Evolutionary conservation across 2,888 invertebrate genomes (phyloP).

Genomic region (Phoronis australis): DNA sequence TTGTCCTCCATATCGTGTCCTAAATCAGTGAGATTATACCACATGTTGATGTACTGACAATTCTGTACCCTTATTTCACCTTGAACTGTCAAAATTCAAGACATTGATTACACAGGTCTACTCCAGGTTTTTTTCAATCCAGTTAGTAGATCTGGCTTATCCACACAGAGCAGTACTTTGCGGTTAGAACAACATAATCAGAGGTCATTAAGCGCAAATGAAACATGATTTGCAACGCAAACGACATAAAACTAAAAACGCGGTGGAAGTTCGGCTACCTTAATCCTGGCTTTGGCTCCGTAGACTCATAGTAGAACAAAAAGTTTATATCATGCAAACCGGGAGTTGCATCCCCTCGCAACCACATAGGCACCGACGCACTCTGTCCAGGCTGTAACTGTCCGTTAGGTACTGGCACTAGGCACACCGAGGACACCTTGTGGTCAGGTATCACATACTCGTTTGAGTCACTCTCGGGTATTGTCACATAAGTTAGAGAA

Average conservation of each 20-base stretch:
- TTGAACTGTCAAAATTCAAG: too few relatives aligned
- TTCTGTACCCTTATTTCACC: too few relatives aligned
- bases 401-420: conserved; percentile 13
- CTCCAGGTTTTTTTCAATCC: too few relatives aligned
- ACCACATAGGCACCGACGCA: conserved; percentile 61
- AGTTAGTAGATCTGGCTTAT: too few relatives aligned
- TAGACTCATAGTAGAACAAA: conserved; percentile 69
- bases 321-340: conserved; percentile 64
- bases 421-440: conserved; percentile 24
- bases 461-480: conserved; percentile 9
- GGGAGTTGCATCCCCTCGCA: conserved; percentile 65
- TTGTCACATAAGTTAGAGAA: conserved; percentile 6
- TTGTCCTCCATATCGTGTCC: too few relatives aligned
- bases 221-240: too few relatives aligned
- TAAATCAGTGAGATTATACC: too few relatives aligned
- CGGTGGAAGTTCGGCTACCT: too few relatives aligned
- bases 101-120: too few relatives aligned
- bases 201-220: not conserved
- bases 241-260: too few relatives aligned
- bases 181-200: not conserved
- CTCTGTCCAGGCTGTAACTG: conserved; percentile 57
- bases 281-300: conserved; percentile 29
- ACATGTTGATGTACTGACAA: too few relatives aligned
- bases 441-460: conserved; percentile 13
- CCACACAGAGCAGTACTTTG: too few relatives aligned